A percentile compares a stretch with the other conserved stretches of the same genome.
Conservation (phyloP, 2,113 vertebrate species). For the Bubo blakistoni region DNA sequence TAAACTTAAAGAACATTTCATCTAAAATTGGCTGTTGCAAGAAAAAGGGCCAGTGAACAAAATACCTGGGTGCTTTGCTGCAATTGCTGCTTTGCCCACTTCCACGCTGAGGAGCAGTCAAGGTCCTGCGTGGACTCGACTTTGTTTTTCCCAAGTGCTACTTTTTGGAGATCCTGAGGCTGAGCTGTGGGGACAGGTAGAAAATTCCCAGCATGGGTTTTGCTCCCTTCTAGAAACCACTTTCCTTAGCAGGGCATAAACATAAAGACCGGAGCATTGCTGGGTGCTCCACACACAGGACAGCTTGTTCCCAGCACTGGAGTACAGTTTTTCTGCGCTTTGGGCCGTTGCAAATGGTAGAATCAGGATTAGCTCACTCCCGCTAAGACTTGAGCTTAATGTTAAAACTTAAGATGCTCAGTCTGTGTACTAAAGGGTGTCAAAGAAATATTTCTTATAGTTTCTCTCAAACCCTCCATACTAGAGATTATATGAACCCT, state of each 20-base stretch:
- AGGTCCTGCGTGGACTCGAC: rapidly evolving
- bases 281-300: neutral
- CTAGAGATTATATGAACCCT: neutral
- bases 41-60: neutral
- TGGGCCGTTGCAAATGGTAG: neutral
- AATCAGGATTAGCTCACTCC: neutral
- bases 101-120: rapidly evolving
- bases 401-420: neutral
- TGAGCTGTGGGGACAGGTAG: neutral
- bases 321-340: neutral
- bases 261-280: neutral
- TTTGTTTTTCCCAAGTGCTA: neutral
- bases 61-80: neutral
- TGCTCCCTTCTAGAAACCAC: neutral
- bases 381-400: rapidly evolving
- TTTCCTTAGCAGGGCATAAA: neutral
- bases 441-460: neutral
- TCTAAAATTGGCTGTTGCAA: neutral
- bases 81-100: neutral
- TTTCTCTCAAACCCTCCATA: neutral
- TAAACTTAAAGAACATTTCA: neutral
- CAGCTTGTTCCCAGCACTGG: neutral
- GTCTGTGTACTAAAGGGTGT: neutral
- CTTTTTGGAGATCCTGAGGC: neutral
- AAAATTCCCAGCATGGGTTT: neutral